Conservation (phyloP, 2,797 vertebrate genomes). For the Clarias fuscus region DNA sequence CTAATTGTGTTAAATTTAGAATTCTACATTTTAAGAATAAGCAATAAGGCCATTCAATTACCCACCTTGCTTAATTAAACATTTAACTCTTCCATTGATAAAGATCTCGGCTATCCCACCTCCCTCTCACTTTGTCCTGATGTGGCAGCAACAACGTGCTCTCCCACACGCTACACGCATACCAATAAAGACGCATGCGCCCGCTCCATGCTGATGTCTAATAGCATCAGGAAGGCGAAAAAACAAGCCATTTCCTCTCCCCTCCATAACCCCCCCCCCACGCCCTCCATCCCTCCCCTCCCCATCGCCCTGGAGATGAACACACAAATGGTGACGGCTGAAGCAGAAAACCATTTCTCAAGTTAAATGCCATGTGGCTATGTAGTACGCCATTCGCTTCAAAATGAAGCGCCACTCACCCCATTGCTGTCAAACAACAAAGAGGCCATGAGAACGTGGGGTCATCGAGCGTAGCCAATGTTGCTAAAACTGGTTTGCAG, state of each 20-base stretch:
- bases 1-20: slow-evolving; percentile 47
- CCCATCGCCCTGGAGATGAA: slow-evolving; percentile 88
- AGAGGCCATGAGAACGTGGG: slow-evolving; percentile 64
- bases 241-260: slow-evolving; percentile 78
- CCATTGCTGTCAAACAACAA: slow-evolving; percentile 84
- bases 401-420: slow-evolving; percentile 91
- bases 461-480: slow-evolving; percentile 49
- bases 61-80: slow-evolving; percentile 74
- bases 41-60: slow-evolving; percentile 39
- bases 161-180: slow-evolving; percentile 70
- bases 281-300: slow-evolving; percentile 56
- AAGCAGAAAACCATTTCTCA: slow-evolving; percentile 98
- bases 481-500: slow-evolving; percentile 34
- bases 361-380: slow-evolving; percentile 99
- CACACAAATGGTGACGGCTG: slow-evolving; percentile 90
- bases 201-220: slow-evolving; percentile 79
- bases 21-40: slow-evolving; percentile 38
- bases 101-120: slow-evolving; percentile 81
- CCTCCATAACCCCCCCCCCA: slow-evolving; percentile 29
- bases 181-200: slow-evolving; percentile 72
- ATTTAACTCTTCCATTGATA: slow-evolving; percentile 81
- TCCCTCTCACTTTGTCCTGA: slow-evolving; percentile 83
- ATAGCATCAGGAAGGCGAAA: slow-evolving; percentile 88
- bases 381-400: slow-evolving; percentile 94
- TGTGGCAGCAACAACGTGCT: slow-evolving; percentile 78